These are phyloP conservation scores for Uloborus diversus DNA, from an alignment of 1,140 invertebrate genomes.

Conservation along the genomic window DNA sequence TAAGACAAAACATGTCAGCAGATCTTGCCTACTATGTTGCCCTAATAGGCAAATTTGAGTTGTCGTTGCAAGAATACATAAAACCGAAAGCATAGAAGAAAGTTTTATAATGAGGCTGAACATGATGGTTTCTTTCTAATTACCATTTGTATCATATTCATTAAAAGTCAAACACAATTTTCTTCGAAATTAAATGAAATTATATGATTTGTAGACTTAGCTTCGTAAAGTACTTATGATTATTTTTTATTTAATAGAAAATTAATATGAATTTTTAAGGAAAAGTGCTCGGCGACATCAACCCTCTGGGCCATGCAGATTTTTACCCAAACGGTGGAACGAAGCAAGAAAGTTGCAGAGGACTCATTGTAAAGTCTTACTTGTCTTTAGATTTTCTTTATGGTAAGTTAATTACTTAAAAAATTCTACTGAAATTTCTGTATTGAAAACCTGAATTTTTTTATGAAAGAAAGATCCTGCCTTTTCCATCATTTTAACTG, in stretches of 20 bases:
- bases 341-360: conserved; percentile 7
- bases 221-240: not conserved
- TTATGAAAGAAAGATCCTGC: too few relatives aligned
- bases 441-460: too few relatives aligned
- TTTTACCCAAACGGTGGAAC: conserved; percentile 46
- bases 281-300: conserved; percentile 25
- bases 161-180: not conserved
- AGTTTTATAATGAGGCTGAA: too few relatives aligned
- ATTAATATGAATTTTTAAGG: not conserved
- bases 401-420: too few relatives aligned
- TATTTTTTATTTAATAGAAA: not conserved
- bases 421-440: too few relatives aligned
- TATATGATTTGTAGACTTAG: not conserved
- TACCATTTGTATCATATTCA: not conserved
- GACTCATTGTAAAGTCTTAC: conserved; percentile 21
- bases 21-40: too few relatives aligned
- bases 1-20: too few relatives aligned
- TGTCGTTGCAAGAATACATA: too few relatives aligned
- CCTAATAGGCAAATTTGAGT: too few relatives aligned
- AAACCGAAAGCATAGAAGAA: too few relatives aligned
- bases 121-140: too few relatives aligned
- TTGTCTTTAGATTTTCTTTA: conserved; percentile 34
- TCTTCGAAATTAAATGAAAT: not conserved
- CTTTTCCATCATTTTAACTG: too few relatives aligned
- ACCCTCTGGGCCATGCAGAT: conserved; percentile 36